These are phyloP conservation scores for Rhagonycha lutea DNA, from an alignment of 2,888 invertebrate species.

Conservation along the genomic window DNA sequence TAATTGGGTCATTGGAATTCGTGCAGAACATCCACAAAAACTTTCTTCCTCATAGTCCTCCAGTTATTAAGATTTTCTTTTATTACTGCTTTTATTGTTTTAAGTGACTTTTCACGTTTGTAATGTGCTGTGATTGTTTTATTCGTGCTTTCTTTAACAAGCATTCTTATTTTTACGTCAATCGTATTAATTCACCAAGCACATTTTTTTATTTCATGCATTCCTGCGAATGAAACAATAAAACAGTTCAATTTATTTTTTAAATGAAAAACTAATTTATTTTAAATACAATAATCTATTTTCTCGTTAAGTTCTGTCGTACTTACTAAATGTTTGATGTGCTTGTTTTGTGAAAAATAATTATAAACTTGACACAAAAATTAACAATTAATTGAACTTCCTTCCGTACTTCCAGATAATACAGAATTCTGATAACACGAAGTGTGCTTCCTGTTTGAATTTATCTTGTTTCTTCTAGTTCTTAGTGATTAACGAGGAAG, in stretches of 20 bases:
- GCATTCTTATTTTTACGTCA: background rate
- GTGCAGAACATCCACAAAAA: background rate
- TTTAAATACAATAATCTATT: background rate
- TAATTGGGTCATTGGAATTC: constrained; percentile 14
- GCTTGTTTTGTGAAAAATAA: background rate
- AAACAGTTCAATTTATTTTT: background rate
- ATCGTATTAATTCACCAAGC: background rate
- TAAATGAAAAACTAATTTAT: background rate
- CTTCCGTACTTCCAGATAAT: background rate
- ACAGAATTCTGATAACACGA: background rate
- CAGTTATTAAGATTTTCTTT: background rate
- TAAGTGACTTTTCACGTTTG: background rate
- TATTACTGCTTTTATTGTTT: background rate
- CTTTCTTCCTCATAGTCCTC: background rate
- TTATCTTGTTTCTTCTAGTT: background rate
- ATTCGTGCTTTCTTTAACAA: background rate
- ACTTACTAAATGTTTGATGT: background rate
- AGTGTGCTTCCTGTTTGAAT: background rate
- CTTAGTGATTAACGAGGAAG: background rate
- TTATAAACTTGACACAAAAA: background rate
- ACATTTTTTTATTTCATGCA: background rate
- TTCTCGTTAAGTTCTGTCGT: background rate
- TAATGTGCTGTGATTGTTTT: background rate
- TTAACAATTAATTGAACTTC: background rate
- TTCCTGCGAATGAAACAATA: background rate